These are phyloP conservation scores for Enteromius treurensis DNA, from an alignment of 2,797 vertebrate species.

Conservation along the genomic window DNA sequence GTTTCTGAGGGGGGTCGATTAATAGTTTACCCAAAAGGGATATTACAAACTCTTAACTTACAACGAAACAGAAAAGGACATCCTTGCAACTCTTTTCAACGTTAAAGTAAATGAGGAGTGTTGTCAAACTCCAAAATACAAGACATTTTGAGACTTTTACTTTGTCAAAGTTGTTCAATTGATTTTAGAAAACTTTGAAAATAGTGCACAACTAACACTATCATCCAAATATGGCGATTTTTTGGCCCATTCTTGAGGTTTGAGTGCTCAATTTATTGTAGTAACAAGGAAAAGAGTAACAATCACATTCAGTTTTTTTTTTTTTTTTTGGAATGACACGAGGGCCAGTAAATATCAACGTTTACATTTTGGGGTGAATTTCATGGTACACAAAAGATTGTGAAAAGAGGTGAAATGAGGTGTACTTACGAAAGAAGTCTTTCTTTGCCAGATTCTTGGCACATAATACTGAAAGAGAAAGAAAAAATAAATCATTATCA, in stretches of 20 bases:
- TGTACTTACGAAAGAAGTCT: constrained; percentile 99
- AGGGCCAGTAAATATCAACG: neutral
- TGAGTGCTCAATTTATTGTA: neutral
- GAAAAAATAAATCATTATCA: constrained; percentile 36
- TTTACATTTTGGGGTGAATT: neutral
- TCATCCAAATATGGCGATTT: neutral
- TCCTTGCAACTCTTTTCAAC: neutral
- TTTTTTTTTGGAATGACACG: neutral
- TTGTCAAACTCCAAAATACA: constrained; percentile 1
- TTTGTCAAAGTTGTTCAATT: neutral
- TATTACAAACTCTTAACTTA: neutral
- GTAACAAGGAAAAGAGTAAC: neutral
- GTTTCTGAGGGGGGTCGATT: neutral
- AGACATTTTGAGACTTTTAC: neutral
- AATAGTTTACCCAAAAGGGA: neutral
- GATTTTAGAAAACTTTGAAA: neutral
- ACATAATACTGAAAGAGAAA: constrained; percentile 90
- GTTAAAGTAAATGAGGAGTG: neutral
- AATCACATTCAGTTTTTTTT: no score
- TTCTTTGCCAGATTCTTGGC: constrained; percentile 99
- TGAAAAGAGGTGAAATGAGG: neutral
- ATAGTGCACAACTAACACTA: neutral
- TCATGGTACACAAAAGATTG: neutral
- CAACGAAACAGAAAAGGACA: neutral
- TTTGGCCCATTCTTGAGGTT: neutral